Base-by-base conservation (phyloP, 2,797 vertebrate species). In the Sylvilagus floridanus region DNA sequence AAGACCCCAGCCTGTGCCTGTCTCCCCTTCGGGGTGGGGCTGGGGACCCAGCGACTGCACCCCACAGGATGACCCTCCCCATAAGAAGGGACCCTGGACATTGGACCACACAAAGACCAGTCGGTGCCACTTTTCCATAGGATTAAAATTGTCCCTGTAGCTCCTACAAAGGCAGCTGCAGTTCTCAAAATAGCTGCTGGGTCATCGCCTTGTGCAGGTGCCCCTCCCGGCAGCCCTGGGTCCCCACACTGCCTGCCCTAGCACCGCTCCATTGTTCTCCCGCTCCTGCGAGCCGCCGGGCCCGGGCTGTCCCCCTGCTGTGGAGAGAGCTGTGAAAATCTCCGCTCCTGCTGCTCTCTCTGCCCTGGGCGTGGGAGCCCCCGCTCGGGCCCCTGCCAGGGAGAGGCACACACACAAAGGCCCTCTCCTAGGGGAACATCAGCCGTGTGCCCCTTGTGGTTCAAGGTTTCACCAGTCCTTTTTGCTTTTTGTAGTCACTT, bases 1-100 rank as follows among this genome's bases (percentile, higher is more conserved):
- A 2, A 21, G 21, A n/a, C 12, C 11, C 42, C 7, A 6, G 28
- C 19, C 4, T 4, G 2, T 14, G 13, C 60, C 19, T 47, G 28
- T 16, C 4, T 78, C 65, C 21, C 52, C 3, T 1, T 2, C 0
- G 1, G 16, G 13, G 2, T 0, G 0, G 62, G 7, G 7, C 28
- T 47, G 26, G 72, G 12, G 4, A 30, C 42, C 30, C 35, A 26
- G 16, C 4, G 14, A 16, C 21, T 50, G 69, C 30, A 14, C 1
- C 21, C 72, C 10, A 7, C 9, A 6, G 22, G 4, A 21, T 9
- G 19, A n/a, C 3, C 32, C 21, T 47, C 37, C 8, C 10, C 37
- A 10, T n/a, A 16, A n/a, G n/a, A 30, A 63, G 84, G 77, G 66
- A n/a, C 5, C 60, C 14, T 3, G 10, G 42, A 2, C 32, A 10